A percentile compares a stretch with the other conserved stretches of the same genome.
phyloP scores from a whole-genome alignment of 2,113 vertebrate genomes.

The Pelvicachromis taeniatus region DNA sequence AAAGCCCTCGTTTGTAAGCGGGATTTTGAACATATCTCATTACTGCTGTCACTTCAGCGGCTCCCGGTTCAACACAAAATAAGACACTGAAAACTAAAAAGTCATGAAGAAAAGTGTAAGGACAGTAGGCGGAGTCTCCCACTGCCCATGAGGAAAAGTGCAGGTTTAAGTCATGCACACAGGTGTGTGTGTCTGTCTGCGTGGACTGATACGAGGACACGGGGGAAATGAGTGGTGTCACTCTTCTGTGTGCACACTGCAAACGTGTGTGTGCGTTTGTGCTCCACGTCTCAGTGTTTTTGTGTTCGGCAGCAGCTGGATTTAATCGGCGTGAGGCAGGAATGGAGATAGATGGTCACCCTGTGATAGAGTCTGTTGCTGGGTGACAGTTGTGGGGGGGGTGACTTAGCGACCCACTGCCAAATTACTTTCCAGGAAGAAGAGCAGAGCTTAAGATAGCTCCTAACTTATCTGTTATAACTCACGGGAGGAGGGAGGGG shows the following conservation, averaged over 20 bases:
- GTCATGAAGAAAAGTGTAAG: fast-evolving
- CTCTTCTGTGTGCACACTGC: background rate
- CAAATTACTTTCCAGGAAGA: conserved; percentile 40
- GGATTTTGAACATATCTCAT: background rate
- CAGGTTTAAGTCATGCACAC: background rate
- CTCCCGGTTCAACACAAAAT: background rate
- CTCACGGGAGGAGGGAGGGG: background rate
- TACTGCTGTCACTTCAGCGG: background rate
- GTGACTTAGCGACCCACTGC: conserved; percentile 10
- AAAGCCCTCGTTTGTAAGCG: background rate
- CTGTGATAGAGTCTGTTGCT: conserved; percentile 5
- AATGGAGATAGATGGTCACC: background rate
- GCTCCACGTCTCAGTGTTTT: background rate
- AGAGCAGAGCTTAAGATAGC: conserved; percentile 28
- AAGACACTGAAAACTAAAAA: background rate
- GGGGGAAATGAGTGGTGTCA: background rate
- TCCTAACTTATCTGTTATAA: conserved; percentile 4
- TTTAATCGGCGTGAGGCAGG: background rate
- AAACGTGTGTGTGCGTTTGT: background rate
- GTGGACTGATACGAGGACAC: too few relatives aligned
- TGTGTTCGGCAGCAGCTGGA: background rate
- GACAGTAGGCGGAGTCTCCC: background rate
- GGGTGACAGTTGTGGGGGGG: conserved; percentile 13
- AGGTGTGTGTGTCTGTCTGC: too few relatives aligned
- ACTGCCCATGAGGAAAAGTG: background rate